These are phyloP conservation scores for Manis crassicaudata DNA, from an alignment of 2,797 vertebrate genomes.

Conservation along the genomic window DNA sequence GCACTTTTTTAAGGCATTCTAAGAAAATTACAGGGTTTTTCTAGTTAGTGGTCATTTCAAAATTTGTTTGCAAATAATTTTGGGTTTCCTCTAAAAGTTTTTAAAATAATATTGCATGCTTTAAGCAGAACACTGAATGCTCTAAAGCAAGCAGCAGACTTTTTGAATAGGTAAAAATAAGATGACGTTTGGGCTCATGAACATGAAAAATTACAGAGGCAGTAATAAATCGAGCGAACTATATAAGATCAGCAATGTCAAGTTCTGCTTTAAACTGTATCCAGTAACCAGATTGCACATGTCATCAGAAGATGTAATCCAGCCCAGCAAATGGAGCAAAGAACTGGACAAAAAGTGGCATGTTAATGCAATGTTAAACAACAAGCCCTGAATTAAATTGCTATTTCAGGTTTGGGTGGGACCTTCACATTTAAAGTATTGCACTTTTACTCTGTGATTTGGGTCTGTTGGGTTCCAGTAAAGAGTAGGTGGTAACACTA, in stretches of 20 bases:
- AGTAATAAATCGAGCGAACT: slow-evolving; percentile 6
- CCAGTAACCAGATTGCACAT: slow-evolving; percentile 35
- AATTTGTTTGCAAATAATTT: slow-evolving; percentile 42
- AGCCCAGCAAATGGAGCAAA: slow-evolving; percentile 32
- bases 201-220: slow-evolving; percentile 38
- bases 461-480: slow-evolving; percentile 54
- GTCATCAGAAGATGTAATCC: slow-evolving; percentile 39
- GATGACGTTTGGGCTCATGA: slow-evolving; percentile 14
- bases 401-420: slow-evolving; percentile 70
- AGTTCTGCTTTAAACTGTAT: slow-evolving; percentile 26
- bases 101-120: slow-evolving; percentile 5
- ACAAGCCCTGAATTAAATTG: slow-evolving; percentile 64
- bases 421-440: slow-evolving; percentile 54
- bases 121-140: background rate
- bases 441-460: slow-evolving; percentile 67
- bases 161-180: slow-evolving; percentile 56
- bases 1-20: background rate
- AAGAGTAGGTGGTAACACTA: slow-evolving; percentile 59
- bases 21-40: slow-evolving; percentile 5
- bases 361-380: slow-evolving; percentile 54
- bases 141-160: slow-evolving; percentile 31
- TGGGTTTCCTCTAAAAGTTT: slow-evolving; percentile 26
- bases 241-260: background rate
- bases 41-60: slow-evolving; percentile 17
- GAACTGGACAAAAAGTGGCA: background rate